Evolutionary conservation across 2,888 invertebrate genomes (phyloP).

Genomic region (Agriopis marginaria): DNA sequence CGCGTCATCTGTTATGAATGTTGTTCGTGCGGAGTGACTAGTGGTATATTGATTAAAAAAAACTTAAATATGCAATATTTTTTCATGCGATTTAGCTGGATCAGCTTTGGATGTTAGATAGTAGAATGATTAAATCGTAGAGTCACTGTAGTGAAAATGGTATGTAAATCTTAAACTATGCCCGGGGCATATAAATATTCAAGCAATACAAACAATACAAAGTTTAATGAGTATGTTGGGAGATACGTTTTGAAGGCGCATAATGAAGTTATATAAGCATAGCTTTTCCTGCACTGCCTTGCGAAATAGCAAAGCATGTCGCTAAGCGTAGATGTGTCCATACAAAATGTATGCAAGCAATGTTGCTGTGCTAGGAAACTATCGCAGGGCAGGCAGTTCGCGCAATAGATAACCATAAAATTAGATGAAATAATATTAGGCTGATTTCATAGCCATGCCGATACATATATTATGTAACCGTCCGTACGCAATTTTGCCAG

Average conservation of each 20-base stretch:
- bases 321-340: neutral
- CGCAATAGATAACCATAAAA: neutral
- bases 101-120: constrained; percentile 78
- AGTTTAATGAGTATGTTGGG: constrained; percentile 22
- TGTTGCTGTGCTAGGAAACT: neutral
- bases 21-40: constrained; percentile 53
- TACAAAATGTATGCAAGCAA: neutral
- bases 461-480: too few species aligned
- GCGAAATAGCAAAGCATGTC: neutral
- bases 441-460: too few species aligned
- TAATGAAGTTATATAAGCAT: constrained; percentile 5
- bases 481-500: too few species aligned
- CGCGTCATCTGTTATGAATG: constrained; percentile 50
- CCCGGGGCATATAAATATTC: constrained; percentile 39
- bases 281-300: neutral
- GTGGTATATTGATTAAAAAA: constrained; percentile 48
- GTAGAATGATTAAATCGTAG: constrained; percentile 61
- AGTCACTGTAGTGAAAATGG: constrained; percentile 62
- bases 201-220: constrained; percentile 45
- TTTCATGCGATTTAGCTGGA: constrained; percentile 70
- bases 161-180: constrained; percentile 50
- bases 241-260: constrained; percentile 31
- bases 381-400: neutral
- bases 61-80: constrained; percentile 72
- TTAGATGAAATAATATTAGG: too few species aligned